Conservation (phyloP, 2,797 vertebrate species). For the Brotogeris chrysoptera region DNA sequence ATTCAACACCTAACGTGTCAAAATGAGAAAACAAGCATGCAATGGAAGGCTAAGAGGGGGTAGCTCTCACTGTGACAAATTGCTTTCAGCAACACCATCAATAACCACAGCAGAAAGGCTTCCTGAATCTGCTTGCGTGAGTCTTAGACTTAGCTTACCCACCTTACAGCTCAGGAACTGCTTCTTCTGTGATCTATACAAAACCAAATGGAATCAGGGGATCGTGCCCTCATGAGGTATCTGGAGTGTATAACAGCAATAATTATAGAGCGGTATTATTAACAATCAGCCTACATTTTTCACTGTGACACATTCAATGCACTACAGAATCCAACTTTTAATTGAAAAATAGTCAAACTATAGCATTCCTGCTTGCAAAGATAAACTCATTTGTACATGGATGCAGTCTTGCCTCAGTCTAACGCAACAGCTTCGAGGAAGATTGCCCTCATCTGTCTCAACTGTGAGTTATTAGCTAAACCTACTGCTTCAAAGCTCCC, state of each 20-base stretch:
- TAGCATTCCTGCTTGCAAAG: conserved; percentile 28
- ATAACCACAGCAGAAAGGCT: conserved; percentile 37
- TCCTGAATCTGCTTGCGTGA: conserved; percentile 18
- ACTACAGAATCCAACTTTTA: conserved; percentile 59
- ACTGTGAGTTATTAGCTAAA: conserved; percentile 27
- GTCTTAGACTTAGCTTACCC: background rate
- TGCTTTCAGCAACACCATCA: conserved; percentile 50
- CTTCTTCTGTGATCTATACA: background rate
- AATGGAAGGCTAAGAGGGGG: background rate
- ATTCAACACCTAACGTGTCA: conserved; percentile 4
- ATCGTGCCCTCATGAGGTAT: conserved; percentile 41
- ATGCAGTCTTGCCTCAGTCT: conserved; percentile 38
- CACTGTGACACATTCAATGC: conserved; percentile 56
- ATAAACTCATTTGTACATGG: conserved; percentile 47
- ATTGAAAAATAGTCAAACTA: conserved; percentile 64
- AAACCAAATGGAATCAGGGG: conserved; percentile 20
- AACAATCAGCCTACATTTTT: conserved; percentile 55
- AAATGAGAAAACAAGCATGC: background rate
- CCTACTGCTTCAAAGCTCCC: conserved; percentile 1
- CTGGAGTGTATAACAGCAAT: conserved; percentile 57
- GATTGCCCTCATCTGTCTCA: conserved; percentile 48
- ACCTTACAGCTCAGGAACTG: conserved; percentile 1
- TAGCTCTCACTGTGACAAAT: conserved; percentile 37
- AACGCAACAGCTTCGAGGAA: conserved; percentile 38
- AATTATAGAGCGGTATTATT: conserved; percentile 51